Evolutionary conservation across 1,140 invertebrate species (phyloP).

Genomic region (Lepidurus apus): DNA sequence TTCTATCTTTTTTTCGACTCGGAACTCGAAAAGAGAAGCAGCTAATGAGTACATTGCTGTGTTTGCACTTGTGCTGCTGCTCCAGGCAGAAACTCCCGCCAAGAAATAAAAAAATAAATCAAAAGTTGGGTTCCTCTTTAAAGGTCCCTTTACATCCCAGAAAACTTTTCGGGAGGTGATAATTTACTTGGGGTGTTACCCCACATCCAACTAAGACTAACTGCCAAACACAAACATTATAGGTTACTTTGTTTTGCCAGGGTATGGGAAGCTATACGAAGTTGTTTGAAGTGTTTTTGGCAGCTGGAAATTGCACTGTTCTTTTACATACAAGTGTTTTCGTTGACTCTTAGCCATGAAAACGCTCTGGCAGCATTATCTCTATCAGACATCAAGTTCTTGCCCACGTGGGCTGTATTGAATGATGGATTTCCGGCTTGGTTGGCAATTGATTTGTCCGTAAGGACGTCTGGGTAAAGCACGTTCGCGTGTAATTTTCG

Average conservation of each 20-base stretch:
- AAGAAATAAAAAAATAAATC: too few relatives aligned
- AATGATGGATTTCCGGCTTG: not conserved
- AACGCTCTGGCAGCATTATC: not conserved
- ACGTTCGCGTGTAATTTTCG: not conserved
- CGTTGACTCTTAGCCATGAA: not conserved
- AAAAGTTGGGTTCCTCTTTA: not conserved
- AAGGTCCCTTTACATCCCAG: not conserved
- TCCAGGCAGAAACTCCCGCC: not conserved
- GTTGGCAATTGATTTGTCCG: not conserved
- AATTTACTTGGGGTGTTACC: not conserved
- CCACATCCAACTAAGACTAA: not conserved
- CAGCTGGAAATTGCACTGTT: not conserved
- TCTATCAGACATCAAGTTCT: not conserved
- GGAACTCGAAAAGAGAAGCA: not conserved
- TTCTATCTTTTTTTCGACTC: not conserved
- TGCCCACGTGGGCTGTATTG: not conserved
- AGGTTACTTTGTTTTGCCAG: not conserved
- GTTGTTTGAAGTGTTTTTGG: not conserved
- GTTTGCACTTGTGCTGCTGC: not conserved
- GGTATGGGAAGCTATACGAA: not conserved
- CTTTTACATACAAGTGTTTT: not conserved
- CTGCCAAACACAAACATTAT: not conserved
- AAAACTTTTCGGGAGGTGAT: not conserved
- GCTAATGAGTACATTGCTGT: constrained; percentile 6
- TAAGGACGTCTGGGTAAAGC: not conserved